Evolutionary conservation across 1,140 invertebrate species (phyloP).

Genomic region (Diabrotica virgifera): DNA sequence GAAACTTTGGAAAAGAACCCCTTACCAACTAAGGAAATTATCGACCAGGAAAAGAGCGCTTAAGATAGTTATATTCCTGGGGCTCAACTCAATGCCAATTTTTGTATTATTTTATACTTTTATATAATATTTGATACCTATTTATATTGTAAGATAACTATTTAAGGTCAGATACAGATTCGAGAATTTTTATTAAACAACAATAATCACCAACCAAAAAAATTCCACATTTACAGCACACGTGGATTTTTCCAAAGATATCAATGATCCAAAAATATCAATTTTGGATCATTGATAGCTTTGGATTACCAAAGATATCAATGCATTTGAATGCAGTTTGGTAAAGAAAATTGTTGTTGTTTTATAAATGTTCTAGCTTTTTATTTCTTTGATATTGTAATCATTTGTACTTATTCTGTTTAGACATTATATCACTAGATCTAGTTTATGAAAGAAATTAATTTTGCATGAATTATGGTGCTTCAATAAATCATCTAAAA

Average conservation of each 20-base stretch:
- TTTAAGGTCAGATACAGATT: constrained; percentile 17
- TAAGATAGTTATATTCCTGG: constrained; percentile 24
- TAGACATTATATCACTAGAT: constrained; percentile 17
- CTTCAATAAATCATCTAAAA: constrained; percentile 38
- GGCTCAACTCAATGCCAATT: constrained; percentile 30
- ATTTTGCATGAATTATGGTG: constrained; percentile 43
- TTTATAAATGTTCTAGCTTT: constrained; percentile 11
- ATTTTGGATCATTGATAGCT: no score
- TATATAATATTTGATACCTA: constrained; percentile 38
- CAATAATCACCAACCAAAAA: not conserved
- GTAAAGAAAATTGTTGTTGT: constrained; percentile 11
- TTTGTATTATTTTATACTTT: constrained; percentile 45
- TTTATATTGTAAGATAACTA: constrained; percentile 35
- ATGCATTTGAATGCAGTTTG: constrained; percentile 22
- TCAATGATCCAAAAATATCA: no score
- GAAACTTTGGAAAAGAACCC: constrained; percentile 88
- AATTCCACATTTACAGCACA: no score
- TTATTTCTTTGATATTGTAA: constrained; percentile 20
- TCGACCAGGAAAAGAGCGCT: constrained; percentile 65
- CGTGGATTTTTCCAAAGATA: no score
- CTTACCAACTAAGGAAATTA: constrained; percentile 74
- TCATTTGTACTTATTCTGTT: constrained; percentile 28
- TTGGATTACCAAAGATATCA: constrained; percentile 13
- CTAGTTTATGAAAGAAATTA: constrained; percentile 28
- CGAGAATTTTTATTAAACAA: constrained; percentile 13